phyloP scores from a whole-genome alignment of 2,888 invertebrate species.

The Rosalia funebris region DNA sequence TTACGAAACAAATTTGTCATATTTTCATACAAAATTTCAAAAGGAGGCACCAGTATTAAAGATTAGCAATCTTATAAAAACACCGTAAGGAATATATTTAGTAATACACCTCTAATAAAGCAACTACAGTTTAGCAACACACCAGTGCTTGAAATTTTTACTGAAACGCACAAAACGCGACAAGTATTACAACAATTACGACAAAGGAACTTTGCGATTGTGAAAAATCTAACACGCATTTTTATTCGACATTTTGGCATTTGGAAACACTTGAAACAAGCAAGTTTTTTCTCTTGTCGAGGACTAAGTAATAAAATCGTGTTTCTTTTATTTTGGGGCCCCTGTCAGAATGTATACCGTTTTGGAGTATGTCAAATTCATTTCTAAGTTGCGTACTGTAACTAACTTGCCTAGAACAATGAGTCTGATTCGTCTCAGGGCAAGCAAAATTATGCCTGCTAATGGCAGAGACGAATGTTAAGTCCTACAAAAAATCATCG shows the following conservation, averaged over 20 bases:
- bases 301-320: background rate
- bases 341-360: background rate
- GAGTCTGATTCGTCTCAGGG: slow-evolving; percentile 16
- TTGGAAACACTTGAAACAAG: background rate
- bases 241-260: background rate
- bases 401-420: slow-evolving; percentile 9
- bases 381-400: background rate
- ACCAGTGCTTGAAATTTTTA: no score
- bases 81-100: no score
- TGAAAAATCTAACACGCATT: background rate
- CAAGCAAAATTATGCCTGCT: slow-evolving; percentile 33
- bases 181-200: no score
- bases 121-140: no score
- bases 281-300: background rate
- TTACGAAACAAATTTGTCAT: no score
- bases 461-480: slow-evolving; percentile 31
- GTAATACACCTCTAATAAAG: no score
- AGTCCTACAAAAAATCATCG: slow-evolving; percentile 27
- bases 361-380: background rate
- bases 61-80: no score
- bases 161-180: background rate
- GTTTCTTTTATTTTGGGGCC: background rate
- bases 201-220: no score
- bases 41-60: no score
- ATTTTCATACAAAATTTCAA: no score